Conservation (phyloP, 2,888 invertebrate species). For the Dromius quadrimaculatus region DNA sequence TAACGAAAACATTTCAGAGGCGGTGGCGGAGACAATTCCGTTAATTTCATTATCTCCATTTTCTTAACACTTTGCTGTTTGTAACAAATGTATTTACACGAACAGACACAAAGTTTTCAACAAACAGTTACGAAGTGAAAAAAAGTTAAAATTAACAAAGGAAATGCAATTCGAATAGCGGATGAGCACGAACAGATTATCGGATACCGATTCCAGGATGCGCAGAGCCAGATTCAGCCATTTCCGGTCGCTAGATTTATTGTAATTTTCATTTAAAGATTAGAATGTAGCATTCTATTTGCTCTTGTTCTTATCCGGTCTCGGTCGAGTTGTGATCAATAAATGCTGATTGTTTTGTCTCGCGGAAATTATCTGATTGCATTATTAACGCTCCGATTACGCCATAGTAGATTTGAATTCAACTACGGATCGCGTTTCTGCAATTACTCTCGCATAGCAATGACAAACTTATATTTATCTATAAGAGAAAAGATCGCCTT, state of each 20-base stretch:
- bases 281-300: conserved; percentile 29
- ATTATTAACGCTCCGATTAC: conserved; percentile 23
- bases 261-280: conserved; percentile 45
- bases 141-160: conserved; percentile 29
- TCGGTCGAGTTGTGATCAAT: conserved; percentile 32
- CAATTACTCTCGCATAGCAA: too few species aligned
- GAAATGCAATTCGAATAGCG: conserved; percentile 22
- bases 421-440: conserved; percentile 13
- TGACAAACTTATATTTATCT: too few species aligned
- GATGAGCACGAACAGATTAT: conserved; percentile 38
- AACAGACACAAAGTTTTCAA: conserved; percentile 35
- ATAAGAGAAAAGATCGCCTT: too few species aligned
- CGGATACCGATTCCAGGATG: conserved; percentile 42
- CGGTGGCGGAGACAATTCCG: conserved; percentile 31
- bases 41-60: conserved; percentile 49
- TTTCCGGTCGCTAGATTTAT: conserved; percentile 42
- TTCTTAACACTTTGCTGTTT: conserved; percentile 40
- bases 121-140: conserved; percentile 15
- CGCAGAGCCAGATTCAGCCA: conserved; percentile 24
- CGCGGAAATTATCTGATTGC: conserved; percentile 34
- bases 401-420: conserved; percentile 17
- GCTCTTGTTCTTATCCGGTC: conserved; percentile 6
- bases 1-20: conserved; percentile 42
- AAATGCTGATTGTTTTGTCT: conserved; percentile 28
- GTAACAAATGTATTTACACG: conserved; percentile 46